Percentiles rank a stretch among this genome's conserved stretches.
Conservation (phyloP, 2,888 invertebrate species). For the Coleophora flavipennella region DNA sequence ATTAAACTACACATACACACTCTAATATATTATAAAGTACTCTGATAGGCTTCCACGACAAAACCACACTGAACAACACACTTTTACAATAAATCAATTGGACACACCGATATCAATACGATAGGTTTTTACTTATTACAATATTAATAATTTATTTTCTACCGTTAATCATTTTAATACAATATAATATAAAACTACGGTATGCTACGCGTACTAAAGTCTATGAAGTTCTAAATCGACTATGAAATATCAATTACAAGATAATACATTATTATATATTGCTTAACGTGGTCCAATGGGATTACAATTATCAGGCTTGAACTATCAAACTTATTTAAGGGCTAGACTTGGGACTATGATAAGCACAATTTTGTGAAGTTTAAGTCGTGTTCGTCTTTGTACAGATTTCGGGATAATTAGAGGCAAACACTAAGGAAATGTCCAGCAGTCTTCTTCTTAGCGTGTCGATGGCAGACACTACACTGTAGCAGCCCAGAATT, state of each 20-base stretch:
- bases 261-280: conserved; percentile 34
- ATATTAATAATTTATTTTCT: no score
- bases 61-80: conserved; percentile 13
- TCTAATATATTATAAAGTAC: conserved; percentile 7
- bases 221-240: conserved; percentile 51
- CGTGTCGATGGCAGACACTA: no score
- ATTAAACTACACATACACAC: conserved; percentile 11
- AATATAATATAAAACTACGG: conserved; percentile 54
- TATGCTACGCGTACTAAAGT: conserved; percentile 57
- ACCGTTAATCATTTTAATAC: conserved; percentile 21
- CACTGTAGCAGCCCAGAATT: no score
- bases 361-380: conserved; percentile 15
- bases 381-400: no score
- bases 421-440: conserved; percentile 12
- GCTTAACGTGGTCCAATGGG: conserved; percentile 69
- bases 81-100: conserved; percentile 16
- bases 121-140: conserved; percentile 5
- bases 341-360: conserved; percentile 26
- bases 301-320: conserved; percentile 38
- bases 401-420: conserved; percentile 2
- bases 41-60: not conserved
- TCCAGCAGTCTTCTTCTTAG: no score
- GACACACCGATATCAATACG: conserved; percentile 29
- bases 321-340: conserved; percentile 30
- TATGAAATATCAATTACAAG: conserved; percentile 37